Base-by-base conservation (phyloP, 2,888 invertebrate species). In the Spisula solida region DNA sequence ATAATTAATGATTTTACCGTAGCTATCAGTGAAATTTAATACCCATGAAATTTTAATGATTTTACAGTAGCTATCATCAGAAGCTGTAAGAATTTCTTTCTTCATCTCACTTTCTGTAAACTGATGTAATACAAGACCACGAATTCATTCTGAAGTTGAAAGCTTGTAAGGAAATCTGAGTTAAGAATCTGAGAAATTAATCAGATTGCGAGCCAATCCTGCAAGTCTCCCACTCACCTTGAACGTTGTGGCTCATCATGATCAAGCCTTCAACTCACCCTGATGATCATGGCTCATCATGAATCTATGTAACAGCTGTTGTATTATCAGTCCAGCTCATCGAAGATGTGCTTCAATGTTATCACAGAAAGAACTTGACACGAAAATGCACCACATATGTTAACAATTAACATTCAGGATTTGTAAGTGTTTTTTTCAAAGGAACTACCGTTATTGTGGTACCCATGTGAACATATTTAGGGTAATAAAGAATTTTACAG, bases 331-430 rank as follows among this genome's bases (percentile, higher is more conserved):
- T 75, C 29, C 75, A 75, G 75, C 31, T 79, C 18, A 20, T 25
- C 84, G n/a, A 31, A 34, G 78, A 41, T 55, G n/a, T n/a, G 47
- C 79, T 79, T 83, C 75, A 75, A 47, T 79, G 56, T 79, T 31
- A 79, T 51, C 84, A 55, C 4, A 14, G 55, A 86, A 60, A 34
- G 86, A 66, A 48, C 80, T 81, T 81, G 86, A 81, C 86, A 86
- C 41, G 29, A 81, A 85, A 86, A 81, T 81, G 86, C 86, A 66
- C n/a, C 75, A 86, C 86, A 86, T 81, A 81, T 86, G 86, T 20
- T 81, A 12, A 56, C 34, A 8, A 86, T 86, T 81, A 41, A n/a
- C 80, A 75, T 66, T 20, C 51, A 81, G 20, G 25, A 79, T 34
- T 81, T 85, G 80, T 56, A 86, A 51, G 34, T 79, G 48, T 86